A percentile compares a stretch with the other conserved stretches of the same genome.
Conservation (phyloP, 2,113 vertebrate species). For the Neotoma lepida region DNA sequence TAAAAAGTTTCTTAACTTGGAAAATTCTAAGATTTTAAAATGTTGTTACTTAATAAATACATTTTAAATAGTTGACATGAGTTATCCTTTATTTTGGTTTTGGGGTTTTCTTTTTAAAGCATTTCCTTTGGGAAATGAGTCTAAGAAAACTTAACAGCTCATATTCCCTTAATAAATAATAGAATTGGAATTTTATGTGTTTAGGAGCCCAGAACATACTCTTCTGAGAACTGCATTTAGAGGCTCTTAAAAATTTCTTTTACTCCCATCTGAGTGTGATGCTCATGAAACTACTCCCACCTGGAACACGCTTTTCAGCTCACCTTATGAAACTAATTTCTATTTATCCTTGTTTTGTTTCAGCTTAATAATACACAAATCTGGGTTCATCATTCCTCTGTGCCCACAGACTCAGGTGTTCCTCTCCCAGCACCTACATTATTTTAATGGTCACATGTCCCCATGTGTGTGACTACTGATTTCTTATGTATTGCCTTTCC, state of each 20-base stretch:
- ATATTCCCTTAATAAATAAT: not conserved
- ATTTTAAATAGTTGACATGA: not conserved
- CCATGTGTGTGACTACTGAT: not conserved
- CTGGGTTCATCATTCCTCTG: not conserved
- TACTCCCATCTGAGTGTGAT: not conserved
- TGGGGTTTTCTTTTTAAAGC: not conserved
- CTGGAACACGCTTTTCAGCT: not conserved
- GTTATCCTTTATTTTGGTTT: not conserved
- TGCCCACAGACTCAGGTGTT: not conserved
- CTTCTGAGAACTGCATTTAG: not conserved
- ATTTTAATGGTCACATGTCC: not conserved
- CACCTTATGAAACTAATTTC: not conserved
- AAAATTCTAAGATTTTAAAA: conserved; percentile 21
- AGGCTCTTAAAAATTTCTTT: conserved; percentile 12
- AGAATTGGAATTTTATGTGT: not conserved
- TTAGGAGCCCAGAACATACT: not conserved
- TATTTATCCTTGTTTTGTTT: not conserved
- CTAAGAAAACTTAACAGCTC: not conserved
- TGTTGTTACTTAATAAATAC: not conserved
- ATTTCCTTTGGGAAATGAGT: not conserved
- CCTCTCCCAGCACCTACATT: not conserved
- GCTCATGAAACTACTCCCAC: not conserved
- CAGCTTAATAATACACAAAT: not conserved
- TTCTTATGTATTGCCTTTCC: not conserved
- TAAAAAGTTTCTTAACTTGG: not conserved